Percentiles rank a stretch among this genome's conserved stretches.
phyloP scores from a whole-genome alignment of 2,797 vertebrate species.

The Ctenosaura bakeri region DNA sequence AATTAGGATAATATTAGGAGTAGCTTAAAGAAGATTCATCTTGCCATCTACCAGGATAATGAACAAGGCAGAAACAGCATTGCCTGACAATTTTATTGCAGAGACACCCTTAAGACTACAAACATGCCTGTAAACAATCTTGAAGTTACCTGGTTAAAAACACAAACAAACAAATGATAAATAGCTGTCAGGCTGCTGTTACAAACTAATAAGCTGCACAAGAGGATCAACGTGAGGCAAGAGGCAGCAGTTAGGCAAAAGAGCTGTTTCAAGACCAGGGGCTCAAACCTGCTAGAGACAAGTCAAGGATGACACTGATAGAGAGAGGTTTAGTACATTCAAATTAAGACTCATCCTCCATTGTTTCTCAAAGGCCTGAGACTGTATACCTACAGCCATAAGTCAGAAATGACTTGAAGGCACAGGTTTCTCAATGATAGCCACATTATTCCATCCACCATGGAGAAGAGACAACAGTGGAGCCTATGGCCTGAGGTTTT shows the following conservation, averaged over 20 bases:
- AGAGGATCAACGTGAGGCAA: background rate
- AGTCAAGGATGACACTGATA: background rate
- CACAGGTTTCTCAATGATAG: no score
- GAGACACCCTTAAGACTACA: background rate
- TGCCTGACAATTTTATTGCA: background rate
- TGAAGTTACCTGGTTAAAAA: conserved; percentile 13
- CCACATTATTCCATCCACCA: no score
- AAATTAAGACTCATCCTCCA: background rate
- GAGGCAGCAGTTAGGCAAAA: background rate
- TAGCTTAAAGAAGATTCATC: conserved; percentile 7
- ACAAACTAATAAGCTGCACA: background rate
- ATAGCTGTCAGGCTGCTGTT: background rate
- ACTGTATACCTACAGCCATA: background rate
- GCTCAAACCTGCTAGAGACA: background rate
- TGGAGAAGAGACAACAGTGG: no score
- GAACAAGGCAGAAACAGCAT: background rate
- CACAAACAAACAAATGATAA: background rate
- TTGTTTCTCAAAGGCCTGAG: background rate
- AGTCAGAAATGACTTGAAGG: no score
- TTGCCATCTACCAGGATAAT: background rate
- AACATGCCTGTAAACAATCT: background rate
- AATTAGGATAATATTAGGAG: background rate
- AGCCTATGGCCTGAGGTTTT: no score
- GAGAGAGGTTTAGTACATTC: background rate
- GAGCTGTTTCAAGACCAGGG: background rate